Evolutionary conservation across 2,797 vertebrate species (phyloP), one percentile per base, ranked within the genome.

Genomic region (Siniperca scherzeri): DNA sequence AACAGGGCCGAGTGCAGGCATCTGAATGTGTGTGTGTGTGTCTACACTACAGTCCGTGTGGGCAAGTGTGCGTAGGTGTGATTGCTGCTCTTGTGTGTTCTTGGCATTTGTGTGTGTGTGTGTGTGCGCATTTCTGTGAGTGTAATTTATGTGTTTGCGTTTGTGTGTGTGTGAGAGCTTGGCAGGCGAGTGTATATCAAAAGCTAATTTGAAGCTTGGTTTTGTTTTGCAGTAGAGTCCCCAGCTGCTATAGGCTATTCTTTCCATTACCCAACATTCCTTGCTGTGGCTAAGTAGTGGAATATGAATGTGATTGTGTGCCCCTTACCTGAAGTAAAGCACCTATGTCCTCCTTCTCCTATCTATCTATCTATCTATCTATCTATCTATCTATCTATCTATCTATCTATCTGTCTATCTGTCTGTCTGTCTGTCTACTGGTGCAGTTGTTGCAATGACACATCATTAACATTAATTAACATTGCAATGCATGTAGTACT

Each of bases 1-100:
- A 88, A 86, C 74, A 76, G 60, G 73, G 86, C 82, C 88, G 81
- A 89, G 81, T 80, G 83, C 57, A 82, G 79, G 80, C 62, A 84
- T 85, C 66, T 66, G 11, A 67, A 2, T 67, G 16, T 59, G 40
- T 79, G 38, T 42, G 40, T 79, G 38, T 42, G 72, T 72, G 76
- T 80, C 61, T 53, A 53, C 42, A 22, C 64, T 74, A 59, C 52
- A 72, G 48, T 53, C 21, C 1, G 56, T 76, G 80, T 81, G 66
- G 42, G 76, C 50, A 67, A 46, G 53, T 82, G 44, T 68, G 67
- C 55, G 76, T 80, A 55, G 30, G 68, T 84, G 84, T 80, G 80
- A 82, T 40, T 76, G 65, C 4, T 46, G 46, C 60, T 55, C 59
- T 77, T 0, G 17, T 78, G 72, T 76, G 30, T 62, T 53, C 50